Percentiles rank a stretch among this genome's conserved stretches.
phyloP scores from a whole-genome alignment of 1,140 invertebrate genomes.

The Lepidurus arcticus region DNA sequence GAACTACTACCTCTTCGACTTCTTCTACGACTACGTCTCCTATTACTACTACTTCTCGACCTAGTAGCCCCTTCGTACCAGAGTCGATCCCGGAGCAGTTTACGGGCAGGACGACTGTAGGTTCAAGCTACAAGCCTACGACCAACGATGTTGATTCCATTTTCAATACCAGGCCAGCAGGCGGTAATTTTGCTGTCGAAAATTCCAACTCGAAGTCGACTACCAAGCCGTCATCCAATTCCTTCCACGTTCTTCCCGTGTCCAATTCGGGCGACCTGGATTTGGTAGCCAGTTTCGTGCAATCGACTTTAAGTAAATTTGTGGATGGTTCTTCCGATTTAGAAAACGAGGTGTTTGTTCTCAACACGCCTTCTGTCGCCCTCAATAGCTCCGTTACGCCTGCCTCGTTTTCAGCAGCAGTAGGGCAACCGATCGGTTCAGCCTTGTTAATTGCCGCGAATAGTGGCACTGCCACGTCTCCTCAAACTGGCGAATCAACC shows the following conservation, averaged over 20 bases:
- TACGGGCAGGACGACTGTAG: background rate
- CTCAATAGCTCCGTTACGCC: background rate
- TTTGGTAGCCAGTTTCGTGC: slow-evolving; percentile 26
- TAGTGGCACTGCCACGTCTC: background rate
- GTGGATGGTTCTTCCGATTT: background rate
- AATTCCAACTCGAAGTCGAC: background rate
- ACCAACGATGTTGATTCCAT: background rate
- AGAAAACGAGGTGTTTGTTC: slow-evolving; percentile 24
- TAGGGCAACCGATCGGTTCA: slow-evolving; percentile 2
- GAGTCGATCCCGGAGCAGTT: background rate
- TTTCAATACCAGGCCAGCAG: background rate
- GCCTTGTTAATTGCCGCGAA: background rate
- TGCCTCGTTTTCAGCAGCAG: background rate
- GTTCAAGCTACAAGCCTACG: background rate
- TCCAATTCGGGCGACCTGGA: slow-evolving; percentile 18
- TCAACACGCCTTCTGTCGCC: slow-evolving; percentile 23
- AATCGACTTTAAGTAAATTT: slow-evolving; percentile 23
- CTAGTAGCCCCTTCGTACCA: background rate
- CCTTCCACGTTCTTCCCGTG: slow-evolving; percentile 29
- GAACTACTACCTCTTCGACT: too few relatives aligned
- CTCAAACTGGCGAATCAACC: background rate
- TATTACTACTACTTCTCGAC: background rate
- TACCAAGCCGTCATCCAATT: background rate
- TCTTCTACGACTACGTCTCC: too few relatives aligned
- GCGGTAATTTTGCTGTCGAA: background rate